Evolutionary conservation across 1,140 invertebrate species (phyloP), one percentile per base, ranked within the genome.

Genomic region (Drosophila murphyi): DNA sequence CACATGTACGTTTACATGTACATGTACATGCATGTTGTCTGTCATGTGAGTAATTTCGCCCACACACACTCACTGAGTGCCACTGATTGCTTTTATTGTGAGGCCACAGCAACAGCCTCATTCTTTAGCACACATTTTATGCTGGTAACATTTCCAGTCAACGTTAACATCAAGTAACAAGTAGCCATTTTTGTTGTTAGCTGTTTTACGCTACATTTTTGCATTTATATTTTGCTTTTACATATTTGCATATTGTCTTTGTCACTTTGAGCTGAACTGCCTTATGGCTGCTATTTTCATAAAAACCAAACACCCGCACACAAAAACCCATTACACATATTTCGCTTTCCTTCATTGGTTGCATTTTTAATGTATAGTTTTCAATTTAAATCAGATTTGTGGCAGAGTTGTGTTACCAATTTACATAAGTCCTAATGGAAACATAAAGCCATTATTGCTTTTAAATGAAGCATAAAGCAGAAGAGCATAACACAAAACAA

Each of bases 41-140:
- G 76, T 82, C 72, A 82, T 87, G 56, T 74, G 76, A 68, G 72
- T 88, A 87, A 87, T 88, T 87, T 79, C 70, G 59, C 45, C 48
- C 41, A 39, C 54, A 69, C 50, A 48, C 39, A 71, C 61, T 57
- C 71, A 78, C 54, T 68, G 47, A 77, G 48, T 54, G 65, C 45
- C 47, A 67, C 80, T 79, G 69, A 83, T 80, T 80, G 80, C 41
- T 57, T 69, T 74, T 64, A 76, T 72, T 72, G 60, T 65, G 63
- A 52, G 65, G 28, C 12, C 48, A 31, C 34, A 31, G 12, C 51
- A 52, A 50, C 29, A 54, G n/a, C 39, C 20, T 7, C 35, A 20
- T 34, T 34, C 50, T 4, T 34, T 37, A 7, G 6, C 4, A 4
- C 29, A 34, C 29, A 34, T 28, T 56, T 56, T 43, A 4, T 56